These are phyloP conservation scores for Reticulitermes speratus DNA, from an alignment of 1,140 invertebrate genomes.

Conservation along the genomic window DNA sequence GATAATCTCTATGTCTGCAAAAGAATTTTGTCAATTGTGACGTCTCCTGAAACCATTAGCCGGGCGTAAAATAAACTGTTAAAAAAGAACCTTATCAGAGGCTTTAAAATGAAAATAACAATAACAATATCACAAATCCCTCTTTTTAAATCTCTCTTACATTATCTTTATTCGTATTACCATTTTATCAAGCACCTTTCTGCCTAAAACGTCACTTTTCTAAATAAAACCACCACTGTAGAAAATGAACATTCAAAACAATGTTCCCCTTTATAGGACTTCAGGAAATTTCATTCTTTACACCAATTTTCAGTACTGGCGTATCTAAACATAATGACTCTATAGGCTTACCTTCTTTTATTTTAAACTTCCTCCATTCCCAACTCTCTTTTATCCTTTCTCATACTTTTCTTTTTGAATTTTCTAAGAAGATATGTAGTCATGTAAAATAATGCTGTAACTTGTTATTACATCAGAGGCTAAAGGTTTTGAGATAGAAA, in stretches of 20 bases:
- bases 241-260: background rate
- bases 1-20: too few species aligned
- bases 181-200: too few species aligned
- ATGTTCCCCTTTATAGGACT: background rate
- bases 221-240: too few species aligned
- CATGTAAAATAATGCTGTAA: constrained; percentile 4
- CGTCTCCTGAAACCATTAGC: background rate
- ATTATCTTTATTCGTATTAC: too few species aligned
- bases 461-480: constrained; percentile 5
- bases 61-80: background rate
- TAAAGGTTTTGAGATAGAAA: constrained; percentile 3
- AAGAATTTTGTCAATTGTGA: too few species aligned
- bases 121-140: background rate
- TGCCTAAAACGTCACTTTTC: too few species aligned
- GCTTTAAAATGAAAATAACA: background rate
- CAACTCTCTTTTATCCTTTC: background rate
- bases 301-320: background rate
- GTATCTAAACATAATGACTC: background rate
- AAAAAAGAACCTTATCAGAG: background rate
- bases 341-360: background rate
- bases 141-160: background rate
- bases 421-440: background rate
- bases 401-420: background rate
- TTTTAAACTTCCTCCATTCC: background rate
- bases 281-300: background rate